Evolutionary conservation across 2,797 vertebrate species (phyloP).

Genomic region (Diplodus puntazzo): DNA sequence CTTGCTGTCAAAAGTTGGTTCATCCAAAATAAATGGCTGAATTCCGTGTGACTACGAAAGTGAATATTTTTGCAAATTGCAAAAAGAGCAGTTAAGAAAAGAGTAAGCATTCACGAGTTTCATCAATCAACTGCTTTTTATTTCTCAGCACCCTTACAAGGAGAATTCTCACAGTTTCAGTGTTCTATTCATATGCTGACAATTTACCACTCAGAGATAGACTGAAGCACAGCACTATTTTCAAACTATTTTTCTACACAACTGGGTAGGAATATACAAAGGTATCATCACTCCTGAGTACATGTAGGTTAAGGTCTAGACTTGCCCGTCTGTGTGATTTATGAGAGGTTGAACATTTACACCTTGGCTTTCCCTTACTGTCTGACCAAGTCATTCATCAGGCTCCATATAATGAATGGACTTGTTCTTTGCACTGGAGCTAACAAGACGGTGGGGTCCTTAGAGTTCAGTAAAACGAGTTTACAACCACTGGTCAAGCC

Average conservation of each 20-base stretch:
- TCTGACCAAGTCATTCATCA: conserved; percentile 90
- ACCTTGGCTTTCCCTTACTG: conserved; percentile 89
- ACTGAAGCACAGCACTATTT: conserved; percentile 51
- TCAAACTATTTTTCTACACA: conserved; percentile 73
- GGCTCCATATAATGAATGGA: conserved; percentile 88
- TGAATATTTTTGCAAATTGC: conserved; percentile 7
- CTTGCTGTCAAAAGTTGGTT: conserved; percentile 4
- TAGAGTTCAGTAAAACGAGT: conserved; percentile 87
- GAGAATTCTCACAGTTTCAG: conserved; percentile 12
- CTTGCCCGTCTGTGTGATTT: conserved; percentile 87
- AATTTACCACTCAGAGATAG: conserved; percentile 47
- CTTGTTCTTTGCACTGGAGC: conserved; percentile 85
- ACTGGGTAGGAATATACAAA: conserved; percentile 79
- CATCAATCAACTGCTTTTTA: conserved; percentile 8
- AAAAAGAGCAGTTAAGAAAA: conserved; percentile 31
- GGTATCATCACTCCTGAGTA: conserved; percentile 87
- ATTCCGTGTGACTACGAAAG: conserved; percentile 6
- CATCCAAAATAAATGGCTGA: conserved; percentile 2
- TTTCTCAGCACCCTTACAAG: conserved; percentile 32
- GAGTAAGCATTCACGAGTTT: neutral
- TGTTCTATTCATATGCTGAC: conserved; percentile 32
- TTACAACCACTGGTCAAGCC: conserved; percentile 86
- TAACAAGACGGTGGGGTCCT: conserved; percentile 88
- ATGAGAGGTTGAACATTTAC: conserved; percentile 90
- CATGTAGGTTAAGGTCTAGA: conserved; percentile 90